These are phyloP conservation scores for Hafferia zeledoni DNA, from an alignment of 2,797 vertebrate genomes.

Conservation along the genomic window DNA sequence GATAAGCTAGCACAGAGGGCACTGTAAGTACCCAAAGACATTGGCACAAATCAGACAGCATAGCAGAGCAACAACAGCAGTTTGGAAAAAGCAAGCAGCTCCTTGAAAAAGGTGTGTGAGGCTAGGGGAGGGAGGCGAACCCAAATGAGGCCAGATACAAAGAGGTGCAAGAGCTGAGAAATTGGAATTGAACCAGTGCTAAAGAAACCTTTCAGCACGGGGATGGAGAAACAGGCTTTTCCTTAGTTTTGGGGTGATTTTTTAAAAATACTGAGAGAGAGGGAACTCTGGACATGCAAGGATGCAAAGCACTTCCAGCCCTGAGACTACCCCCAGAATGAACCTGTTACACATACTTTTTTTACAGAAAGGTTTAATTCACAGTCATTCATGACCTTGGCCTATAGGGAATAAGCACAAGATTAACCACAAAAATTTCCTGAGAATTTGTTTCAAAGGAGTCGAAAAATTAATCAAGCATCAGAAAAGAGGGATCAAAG, in stretches of 20 bases:
- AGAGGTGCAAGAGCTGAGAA: background rate
- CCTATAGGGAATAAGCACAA: background rate
- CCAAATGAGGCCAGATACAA: background rate
- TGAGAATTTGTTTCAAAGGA: background rate
- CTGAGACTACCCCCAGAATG: background rate
- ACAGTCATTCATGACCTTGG: background rate
- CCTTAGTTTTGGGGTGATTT: background rate
- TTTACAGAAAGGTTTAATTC: background rate
- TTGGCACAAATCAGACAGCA: background rate
- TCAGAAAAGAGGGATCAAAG: background rate
- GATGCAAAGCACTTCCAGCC: background rate
- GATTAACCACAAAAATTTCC: background rate
- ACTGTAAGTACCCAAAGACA: accelerated
- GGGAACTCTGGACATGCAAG: background rate
- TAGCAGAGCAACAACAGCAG: background rate
- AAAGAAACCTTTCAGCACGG: background rate
- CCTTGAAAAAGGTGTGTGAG: accelerated
- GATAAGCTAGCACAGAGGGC: background rate
- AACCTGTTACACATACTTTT: background rate
- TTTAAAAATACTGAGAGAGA: background rate
- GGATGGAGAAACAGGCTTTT: background rate
- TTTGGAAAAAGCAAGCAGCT: background rate
- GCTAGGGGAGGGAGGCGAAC: accelerated
- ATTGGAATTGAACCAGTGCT: background rate
- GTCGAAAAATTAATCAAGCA: background rate